These are phyloP conservation scores for Platypus cylindrus DNA, from an alignment of 2,888 invertebrate genomes.

Conservation along the genomic window DNA sequence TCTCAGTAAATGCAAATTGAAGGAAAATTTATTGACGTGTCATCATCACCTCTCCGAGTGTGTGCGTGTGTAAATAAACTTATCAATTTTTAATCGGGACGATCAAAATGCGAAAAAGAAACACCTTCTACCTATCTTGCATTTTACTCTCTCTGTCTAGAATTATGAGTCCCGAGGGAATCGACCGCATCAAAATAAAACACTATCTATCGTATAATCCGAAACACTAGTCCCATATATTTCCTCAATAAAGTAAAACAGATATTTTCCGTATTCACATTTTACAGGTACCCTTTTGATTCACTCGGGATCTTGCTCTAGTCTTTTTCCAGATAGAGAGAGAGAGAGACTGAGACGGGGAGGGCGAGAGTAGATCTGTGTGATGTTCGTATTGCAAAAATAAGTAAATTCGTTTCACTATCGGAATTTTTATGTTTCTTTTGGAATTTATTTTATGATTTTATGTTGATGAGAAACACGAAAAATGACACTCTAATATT, in stretches of 20 bases:
- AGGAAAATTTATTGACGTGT: too few species aligned
- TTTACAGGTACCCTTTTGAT: conserved; percentile 26
- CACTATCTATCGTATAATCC: conserved; percentile 29
- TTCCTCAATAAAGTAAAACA: conserved; percentile 31
- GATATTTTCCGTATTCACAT: conserved; percentile 22
- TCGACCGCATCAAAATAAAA: conserved; percentile 30
- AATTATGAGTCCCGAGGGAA: conserved; percentile 31
- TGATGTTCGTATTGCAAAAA: too few species aligned
- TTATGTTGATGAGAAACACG: too few species aligned
- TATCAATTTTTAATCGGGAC: conserved; percentile 25
- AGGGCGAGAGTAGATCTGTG: too few species aligned
- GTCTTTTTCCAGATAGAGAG: too few species aligned
- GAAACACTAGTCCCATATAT: conserved; percentile 29
- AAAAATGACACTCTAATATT: too few species aligned
- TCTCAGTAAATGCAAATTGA: too few species aligned
- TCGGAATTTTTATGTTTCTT: conserved; percentile 2
- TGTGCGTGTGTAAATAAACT: conserved; percentile 26
- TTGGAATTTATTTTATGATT: conserved; percentile 4
- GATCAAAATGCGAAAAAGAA: too few species aligned
- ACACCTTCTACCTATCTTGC: too few species aligned
- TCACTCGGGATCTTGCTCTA: conserved; percentile 24
- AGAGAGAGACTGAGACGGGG: too few species aligned
- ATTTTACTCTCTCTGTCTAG: too few species aligned
- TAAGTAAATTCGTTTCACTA: conserved; percentile 7
- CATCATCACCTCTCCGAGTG: too few species aligned